These are phyloP conservation scores for Hypothenemus hampei DNA, from an alignment of 1,140 invertebrate genomes.

Conservation along the genomic window DNA sequence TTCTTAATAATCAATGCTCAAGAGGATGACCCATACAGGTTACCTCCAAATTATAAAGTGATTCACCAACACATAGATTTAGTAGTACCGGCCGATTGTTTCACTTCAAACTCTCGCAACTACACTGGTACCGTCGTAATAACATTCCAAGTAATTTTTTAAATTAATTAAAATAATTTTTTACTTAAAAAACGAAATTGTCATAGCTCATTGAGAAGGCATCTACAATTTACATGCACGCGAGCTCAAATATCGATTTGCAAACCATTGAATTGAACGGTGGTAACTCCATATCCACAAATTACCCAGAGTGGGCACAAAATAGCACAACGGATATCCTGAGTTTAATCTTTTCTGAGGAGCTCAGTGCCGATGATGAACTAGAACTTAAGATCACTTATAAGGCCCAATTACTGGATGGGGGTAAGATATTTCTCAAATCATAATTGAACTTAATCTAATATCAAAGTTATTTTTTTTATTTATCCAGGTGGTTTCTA, in stretches of 20 bases:
- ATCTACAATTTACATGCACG: not conserved
- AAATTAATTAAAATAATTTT: not conserved
- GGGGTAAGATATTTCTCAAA: not conserved
- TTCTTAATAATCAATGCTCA: not conserved
- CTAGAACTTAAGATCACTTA: not conserved
- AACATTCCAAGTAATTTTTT: not conserved
- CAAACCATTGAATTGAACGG: not conserved
- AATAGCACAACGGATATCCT: not conserved
- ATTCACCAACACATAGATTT: not conserved
- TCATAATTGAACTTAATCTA: not conserved
- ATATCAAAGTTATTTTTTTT: not conserved
- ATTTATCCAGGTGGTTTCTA: slow-evolving; percentile 19
- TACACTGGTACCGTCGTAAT: slow-evolving; percentile 1
- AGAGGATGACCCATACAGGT: not conserved
- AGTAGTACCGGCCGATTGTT: not conserved
- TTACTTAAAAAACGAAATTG: too few species aligned
- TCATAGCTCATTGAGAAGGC: not conserved
- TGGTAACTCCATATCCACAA: not conserved
- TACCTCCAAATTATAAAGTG: not conserved
- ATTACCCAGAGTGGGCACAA: not conserved
- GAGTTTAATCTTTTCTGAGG: not conserved
- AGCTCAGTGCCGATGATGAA: not conserved
- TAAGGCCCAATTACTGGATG: not conserved
- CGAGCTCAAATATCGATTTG: not conserved
- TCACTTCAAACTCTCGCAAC: not conserved